Evolutionary conservation across 2,113 vertebrate species (phyloP), one percentile per base, ranked within the genome.

Genomic region (Phainopepla nitens): DNA sequence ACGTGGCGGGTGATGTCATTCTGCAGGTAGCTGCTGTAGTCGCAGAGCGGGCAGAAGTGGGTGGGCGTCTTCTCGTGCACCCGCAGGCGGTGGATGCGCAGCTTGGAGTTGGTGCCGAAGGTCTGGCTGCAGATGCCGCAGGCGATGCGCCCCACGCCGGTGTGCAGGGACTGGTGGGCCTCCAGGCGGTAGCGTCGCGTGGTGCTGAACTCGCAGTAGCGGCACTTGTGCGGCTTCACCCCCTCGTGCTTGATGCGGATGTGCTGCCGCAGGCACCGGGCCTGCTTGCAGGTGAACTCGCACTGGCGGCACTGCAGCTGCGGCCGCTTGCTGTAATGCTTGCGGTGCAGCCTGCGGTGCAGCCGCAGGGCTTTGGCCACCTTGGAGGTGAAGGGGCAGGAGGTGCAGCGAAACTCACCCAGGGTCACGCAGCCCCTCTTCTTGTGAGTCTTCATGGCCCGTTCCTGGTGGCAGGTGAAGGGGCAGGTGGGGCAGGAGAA

Each of bases 151-250:
- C 99, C 99, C 60, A 99, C 89, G 0, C 99, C 99, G 0, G 99
- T 99, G 96, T 99, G 99, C 77, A 99, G 97, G 51, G 99, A 99
- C 97, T 99, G 98, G 62, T 99, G 99, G 25, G 99, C 99, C 28
- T 99, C 98, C 64, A 99, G 93, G 29, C 99, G 98, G 94, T 99
- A 99, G 33, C 98, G 98, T 10, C 99, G 98, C 0, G 98, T 98
- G 76, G 99, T 99, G 95, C 98, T 98, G 92, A 99, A 99, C 45
- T 98, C 97, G 2, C 99, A 99, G 97, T 98, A 99, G 22, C 19
- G 96, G 89, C 99, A 99, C 39, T 94, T 92, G 96, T 99, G 97
- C 0, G 98, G 99, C 77, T 98, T 98, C 16, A 98, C 95, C 0
- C 98, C 98, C 82, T 99, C 98, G 2, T 99, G 99, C 88, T 99